phyloP scores from a whole-genome alignment of 2,113 vertebrate genomes.

The Vireo altiloquus region DNA sequence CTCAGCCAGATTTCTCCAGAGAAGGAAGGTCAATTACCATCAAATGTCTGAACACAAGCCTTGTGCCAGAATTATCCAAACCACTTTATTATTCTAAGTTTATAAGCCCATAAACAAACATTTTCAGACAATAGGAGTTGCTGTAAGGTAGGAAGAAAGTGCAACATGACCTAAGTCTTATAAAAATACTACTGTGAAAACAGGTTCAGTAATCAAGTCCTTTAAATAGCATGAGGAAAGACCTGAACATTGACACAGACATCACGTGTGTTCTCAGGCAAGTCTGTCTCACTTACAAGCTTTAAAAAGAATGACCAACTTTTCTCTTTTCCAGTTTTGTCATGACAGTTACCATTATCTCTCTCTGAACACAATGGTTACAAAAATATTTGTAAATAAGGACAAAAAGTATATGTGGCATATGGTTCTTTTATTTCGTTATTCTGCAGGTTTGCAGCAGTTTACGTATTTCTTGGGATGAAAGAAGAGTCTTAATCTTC shows the following conservation, averaged over 20 bases:
- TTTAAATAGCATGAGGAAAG: constrained; percentile 40
- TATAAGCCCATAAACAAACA: constrained; percentile 9
- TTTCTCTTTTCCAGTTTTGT: not conserved
- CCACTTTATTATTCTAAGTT: not conserved
- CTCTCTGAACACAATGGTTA: not conserved
- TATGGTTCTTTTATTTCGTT: not conserved
- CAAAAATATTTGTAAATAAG: not conserved
- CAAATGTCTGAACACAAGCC: not conserved
- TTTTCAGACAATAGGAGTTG: not conserved
- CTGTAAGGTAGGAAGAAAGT: not conserved
- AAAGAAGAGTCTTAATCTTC: not conserved
- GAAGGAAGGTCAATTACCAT: constrained; percentile 12
- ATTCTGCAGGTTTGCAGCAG: not conserved
- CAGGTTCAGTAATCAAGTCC: constrained; percentile 14
- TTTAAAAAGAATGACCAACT: not conserved
- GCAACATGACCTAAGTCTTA: not conserved
- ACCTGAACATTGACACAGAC: not conserved
- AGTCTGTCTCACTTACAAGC: not conserved
- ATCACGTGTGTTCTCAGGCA: not conserved
- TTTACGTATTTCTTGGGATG: not conserved
- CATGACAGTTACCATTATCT: not conserved
- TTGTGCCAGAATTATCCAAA: constrained; percentile 5
- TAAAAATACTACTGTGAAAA: constrained; percentile 10
- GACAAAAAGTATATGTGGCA: not conserved
- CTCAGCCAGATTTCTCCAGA: not conserved